Base-by-base conservation (phyloP, 2,888 invertebrate species). In the Adelphocoris suturalis region DNA sequence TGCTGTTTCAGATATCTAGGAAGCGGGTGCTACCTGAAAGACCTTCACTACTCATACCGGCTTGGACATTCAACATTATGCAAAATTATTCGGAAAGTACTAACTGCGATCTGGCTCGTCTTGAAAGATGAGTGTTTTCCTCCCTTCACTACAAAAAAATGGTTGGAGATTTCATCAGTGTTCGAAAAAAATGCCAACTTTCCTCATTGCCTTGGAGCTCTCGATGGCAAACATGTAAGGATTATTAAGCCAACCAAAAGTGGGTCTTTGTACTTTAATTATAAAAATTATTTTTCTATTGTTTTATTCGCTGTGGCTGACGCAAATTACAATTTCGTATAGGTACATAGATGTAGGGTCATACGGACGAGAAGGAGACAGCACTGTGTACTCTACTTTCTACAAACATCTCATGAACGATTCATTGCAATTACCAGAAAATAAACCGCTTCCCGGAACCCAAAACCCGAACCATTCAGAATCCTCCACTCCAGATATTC, bases 271-370 rank as follows among this genome's bases (percentile, higher is more conserved):
- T 86, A 68, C 23, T 86, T 37, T 46, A 68, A 86, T 75, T 86
- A 68, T 37, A 86, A 86, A 68, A 13, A 86, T 19, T 13, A 7
- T 86, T 68, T 86, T 37, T 86, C 86, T 37, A 68, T 86, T 12
- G 86, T 86, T 1, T 61, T 86, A 11, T 28, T 88, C 27, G 88
- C 52, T 11, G 57, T 52, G 11, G 52, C 27, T 3, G 88, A 88
- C 80, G 11, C 88, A 28, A 46, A 12, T 4, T 86, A 68, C 68
- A 5, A 23, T 12, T 86, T 68, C n/a, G n/a, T n/a, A n/a, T 68
- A 27, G 61, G 2, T 61, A 4, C 46, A 37, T 86, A 11, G 86
- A 86, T 48, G 52, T 86, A 86, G 93, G 93, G 7, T 19, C 48
- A n/a, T n/a, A n/a, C 46, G n/a, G n/a, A n/a, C n/a, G n/a, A n/a